These are phyloP conservation scores for Pteria penguin DNA, from an alignment of 2,888 invertebrate species.

Conservation along the genomic window DNA sequence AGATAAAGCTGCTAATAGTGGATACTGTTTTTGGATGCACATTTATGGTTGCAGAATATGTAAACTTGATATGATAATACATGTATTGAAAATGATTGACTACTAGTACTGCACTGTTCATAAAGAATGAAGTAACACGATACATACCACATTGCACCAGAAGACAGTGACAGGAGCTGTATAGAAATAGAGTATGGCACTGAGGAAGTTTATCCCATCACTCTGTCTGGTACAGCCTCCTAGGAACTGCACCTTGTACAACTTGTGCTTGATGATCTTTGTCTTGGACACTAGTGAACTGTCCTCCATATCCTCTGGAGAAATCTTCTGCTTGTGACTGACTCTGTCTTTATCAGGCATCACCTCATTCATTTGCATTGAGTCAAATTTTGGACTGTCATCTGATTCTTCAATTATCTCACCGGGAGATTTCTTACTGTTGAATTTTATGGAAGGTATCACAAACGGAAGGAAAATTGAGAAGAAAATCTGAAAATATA, in stretches of 20 bases:
- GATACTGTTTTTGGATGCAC: too few species aligned
- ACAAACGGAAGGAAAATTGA: conserved; percentile 70
- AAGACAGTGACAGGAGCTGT: conserved; percentile 79
- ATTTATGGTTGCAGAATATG: too few species aligned
- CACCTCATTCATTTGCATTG: conserved; percentile 37
- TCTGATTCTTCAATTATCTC: conserved; percentile 32
- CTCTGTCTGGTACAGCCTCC: conserved; percentile 43
- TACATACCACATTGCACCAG: conserved; percentile 72
- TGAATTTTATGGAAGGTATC: conserved; percentile 73
- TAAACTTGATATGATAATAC: too few species aligned
- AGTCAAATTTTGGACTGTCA: conserved; percentile 48
- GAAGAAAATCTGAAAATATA: conserved; percentile 73
- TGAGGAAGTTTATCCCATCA: conserved; percentile 62
- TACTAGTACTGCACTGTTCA: too few species aligned
- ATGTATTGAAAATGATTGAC: too few species aligned
- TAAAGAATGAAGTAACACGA: not conserved
- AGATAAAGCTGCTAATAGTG: too few species aligned
- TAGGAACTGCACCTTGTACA: conserved; percentile 61
- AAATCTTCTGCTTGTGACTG: not conserved
- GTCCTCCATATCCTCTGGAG: not conserved
- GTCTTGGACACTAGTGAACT: not conserved
- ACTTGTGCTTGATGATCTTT: conserved; percentile 47
- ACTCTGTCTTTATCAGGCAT: conserved; percentile 16
- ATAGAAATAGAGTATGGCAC: conserved; percentile 76
- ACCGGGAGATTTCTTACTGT: conserved; percentile 44